phyloP scores from a whole-genome alignment of 1,140 invertebrate genomes.

The Drosophila sulfurigaster region DNA sequence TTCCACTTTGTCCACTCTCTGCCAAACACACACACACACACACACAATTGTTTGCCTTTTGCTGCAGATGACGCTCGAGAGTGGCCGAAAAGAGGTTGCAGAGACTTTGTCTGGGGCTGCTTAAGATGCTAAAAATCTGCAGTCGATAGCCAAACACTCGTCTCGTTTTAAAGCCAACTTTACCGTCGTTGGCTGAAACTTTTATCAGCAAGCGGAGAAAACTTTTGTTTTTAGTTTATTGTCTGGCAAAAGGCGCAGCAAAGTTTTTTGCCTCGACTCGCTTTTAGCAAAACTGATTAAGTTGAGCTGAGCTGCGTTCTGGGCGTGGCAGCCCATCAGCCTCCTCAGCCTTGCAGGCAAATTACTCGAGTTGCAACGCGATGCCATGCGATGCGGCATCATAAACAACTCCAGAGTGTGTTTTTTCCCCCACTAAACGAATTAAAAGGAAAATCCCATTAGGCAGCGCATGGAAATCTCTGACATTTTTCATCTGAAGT shows the following conservation, averaged over 20 bases:
- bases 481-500: neutral
- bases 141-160: conserved; percentile 13
- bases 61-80: conserved; percentile 6
- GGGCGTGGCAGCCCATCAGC: conserved; percentile 17
- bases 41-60: conserved; percentile 35
- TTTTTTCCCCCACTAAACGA: neutral
- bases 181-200: conserved; percentile 29
- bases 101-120: conserved; percentile 30
- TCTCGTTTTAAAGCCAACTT: conserved; percentile 33
- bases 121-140: conserved; percentile 10
- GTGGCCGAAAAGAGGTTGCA: neutral
- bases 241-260: conserved; percentile 61
- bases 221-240: conserved; percentile 81
- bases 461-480: neutral
- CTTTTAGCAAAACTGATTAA: conserved; percentile 66
- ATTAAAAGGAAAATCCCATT: conserved; percentile 2
- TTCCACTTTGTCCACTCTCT: conserved; percentile 14
- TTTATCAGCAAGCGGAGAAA: conserved; percentile 60
- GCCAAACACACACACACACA: neutral
- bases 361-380: conserved; percentile 31
- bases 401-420: conserved; percentile 40
- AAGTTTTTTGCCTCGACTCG: conserved; percentile 42
- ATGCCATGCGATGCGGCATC: conserved; percentile 20
- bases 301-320: conserved; percentile 40
- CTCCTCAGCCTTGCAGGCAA: conserved; percentile 34